phyloP scores from a whole-genome alignment of 2,113 vertebrate genomes.

The Dendropsophus ebraccatus region DNA sequence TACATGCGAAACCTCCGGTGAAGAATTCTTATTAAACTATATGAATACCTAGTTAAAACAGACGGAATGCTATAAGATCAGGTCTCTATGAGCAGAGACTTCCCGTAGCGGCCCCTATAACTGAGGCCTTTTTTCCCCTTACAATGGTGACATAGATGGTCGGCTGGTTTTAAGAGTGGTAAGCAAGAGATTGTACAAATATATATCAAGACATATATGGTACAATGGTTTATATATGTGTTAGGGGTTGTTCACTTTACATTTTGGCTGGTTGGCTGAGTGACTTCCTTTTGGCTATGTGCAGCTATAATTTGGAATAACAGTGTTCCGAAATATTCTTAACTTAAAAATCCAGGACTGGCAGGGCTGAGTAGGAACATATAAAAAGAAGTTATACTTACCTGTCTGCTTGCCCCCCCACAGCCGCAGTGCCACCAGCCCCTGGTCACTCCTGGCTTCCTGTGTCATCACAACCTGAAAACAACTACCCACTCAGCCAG shows the following conservation, averaged over 20 bases:
- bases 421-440: too few species aligned
- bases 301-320: too few species aligned
- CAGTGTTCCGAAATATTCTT: too few species aligned
- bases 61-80: conserved; percentile 12
- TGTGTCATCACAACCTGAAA: too few species aligned
- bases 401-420: too few species aligned
- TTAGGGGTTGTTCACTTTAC: neutral
- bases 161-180: conserved; percentile 11
- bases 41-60: conserved; percentile 39
- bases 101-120: neutral
- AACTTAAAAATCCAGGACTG: too few species aligned
- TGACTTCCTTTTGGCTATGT: too few species aligned
- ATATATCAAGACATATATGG: neutral
- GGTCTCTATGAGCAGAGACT: neutral
- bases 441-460: too few species aligned
- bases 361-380: too few species aligned
- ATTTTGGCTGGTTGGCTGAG: neutral
- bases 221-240: neutral
- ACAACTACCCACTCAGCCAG: too few species aligned
- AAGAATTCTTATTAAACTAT: conserved; percentile 30
- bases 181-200: neutral
- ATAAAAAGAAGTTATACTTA: too few species aligned
- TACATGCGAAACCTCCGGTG: neutral
- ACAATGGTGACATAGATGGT: neutral
- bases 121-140: neutral